Evolutionary conservation across 2,113 vertebrate species (phyloP).

Genomic region (Elephantulus edwardii): DNA sequence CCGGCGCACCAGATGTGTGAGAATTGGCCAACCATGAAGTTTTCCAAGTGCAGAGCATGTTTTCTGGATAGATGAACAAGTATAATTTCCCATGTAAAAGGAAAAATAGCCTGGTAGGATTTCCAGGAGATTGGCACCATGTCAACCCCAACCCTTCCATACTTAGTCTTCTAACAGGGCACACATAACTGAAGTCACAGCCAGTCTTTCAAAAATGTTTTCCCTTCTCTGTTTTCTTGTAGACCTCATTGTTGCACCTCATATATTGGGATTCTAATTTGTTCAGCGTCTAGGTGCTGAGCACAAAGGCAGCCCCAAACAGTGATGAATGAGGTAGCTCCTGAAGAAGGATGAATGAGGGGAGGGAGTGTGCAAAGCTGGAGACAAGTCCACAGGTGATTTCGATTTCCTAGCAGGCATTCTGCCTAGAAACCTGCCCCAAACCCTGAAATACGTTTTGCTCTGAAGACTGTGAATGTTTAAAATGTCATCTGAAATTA

Average conservation of each 20-base stretch:
- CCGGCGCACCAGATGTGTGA: conserved; percentile 61
- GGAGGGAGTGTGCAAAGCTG: too few relatives aligned
- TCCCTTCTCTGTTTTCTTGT: conserved; percentile 42
- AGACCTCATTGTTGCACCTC: conserved; percentile 63
- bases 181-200: background rate
- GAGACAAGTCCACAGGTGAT: conserved; percentile 43
- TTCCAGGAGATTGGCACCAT: conserved; percentile 3
- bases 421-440: conserved; percentile 67
- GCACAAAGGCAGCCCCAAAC: conserved; percentile 56
- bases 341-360: conserved; percentile 5
- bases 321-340: conserved; percentile 58
- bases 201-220: background rate
- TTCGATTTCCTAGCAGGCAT: conserved; percentile 66
- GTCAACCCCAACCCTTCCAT: conserved; percentile 52
- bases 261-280: conserved; percentile 75
- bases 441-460: conserved; percentile 71
- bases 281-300: conserved; percentile 72
- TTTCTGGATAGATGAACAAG: conserved; percentile 59
- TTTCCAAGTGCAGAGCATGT: conserved; percentile 59
- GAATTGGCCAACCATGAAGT: conserved; percentile 61
- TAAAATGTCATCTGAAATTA: conserved; percentile 80
- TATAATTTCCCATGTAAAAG: conserved; percentile 49
- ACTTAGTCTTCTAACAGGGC: conserved; percentile 30
- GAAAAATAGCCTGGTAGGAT: conserved; percentile 15
- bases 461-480: conserved; percentile 66